A percentile compares a stretch with the other conserved stretches of the same genome.
Evolutionary conservation across 2,113 vertebrate genomes (phyloP).

Genomic region (Pimephales promelas): DNA sequence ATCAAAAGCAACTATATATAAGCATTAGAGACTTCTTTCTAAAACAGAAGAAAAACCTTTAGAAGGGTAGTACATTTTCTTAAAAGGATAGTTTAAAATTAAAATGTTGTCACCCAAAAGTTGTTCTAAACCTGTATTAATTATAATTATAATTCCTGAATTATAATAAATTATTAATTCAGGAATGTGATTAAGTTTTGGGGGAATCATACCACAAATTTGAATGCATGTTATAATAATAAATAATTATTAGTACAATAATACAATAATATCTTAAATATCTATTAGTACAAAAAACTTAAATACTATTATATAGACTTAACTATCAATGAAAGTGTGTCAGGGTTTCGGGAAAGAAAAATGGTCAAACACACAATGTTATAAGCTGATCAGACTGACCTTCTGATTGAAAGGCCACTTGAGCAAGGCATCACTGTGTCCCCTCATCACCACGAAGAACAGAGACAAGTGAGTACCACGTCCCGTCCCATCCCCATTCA

Average conservation of each 20-base stretch:
- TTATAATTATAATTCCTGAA: too few species aligned
- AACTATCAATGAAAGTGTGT: neutral
- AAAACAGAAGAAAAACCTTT: too few species aligned
- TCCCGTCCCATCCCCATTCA: slow-evolving; percentile 93
- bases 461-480: slow-evolving; percentile 91
- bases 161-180: neutral
- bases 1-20: neutral
- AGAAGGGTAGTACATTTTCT: too few species aligned
- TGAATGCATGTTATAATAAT: neutral
- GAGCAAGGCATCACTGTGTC: slow-evolving; percentile 89
- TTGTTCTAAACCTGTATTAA: too few species aligned
- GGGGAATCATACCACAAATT: neutral
- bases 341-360: neutral
- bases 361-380: neutral
- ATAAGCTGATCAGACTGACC: slow-evolving; percentile 69
- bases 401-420: slow-evolving; percentile 99
- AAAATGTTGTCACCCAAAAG: too few species aligned
- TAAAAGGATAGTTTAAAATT: too few species aligned
- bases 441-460: slow-evolving; percentile 98
- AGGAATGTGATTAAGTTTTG: neutral
- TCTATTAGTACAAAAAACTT: neutral
- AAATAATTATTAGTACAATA: neutral
- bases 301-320: too few species aligned
- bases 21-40: neutral
- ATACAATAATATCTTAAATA: too few species aligned